Evolutionary conservation across 2,797 vertebrate genomes (phyloP).

Genomic region (Pelodytes ibericus): DNA sequence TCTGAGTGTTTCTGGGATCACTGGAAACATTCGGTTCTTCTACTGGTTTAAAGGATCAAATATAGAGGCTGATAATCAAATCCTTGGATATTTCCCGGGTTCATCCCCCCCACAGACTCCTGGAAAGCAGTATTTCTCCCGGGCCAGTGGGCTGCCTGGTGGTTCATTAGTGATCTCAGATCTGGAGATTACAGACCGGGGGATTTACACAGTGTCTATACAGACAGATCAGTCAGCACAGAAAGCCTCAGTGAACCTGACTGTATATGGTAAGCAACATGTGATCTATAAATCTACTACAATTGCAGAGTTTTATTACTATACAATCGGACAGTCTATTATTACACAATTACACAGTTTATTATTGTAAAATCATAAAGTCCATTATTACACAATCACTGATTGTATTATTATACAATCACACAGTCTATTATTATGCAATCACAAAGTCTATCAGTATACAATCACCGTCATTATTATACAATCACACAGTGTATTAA

Average conservation of each 20-base stretch:
- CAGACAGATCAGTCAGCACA: slow-evolving; percentile 7
- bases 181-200: slow-evolving; percentile 5
- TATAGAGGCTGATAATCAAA: background rate
- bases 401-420: too few relatives aligned
- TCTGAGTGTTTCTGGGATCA: slow-evolving; percentile 25
- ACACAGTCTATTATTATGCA: too few relatives aligned
- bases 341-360: too few relatives aligned
- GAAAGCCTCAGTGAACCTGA: background rate
- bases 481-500: too few relatives aligned
- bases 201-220: slow-evolving; percentile 27
- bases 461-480: too few relatives aligned
- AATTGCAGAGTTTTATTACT: background rate
- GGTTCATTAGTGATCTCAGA: slow-evolving; percentile 30
- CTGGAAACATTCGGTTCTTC: background rate
- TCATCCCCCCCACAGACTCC: background rate
- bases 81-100: background rate
- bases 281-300: background rate
- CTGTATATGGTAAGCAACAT: slow-evolving; percentile 12
- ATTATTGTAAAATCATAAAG: too few relatives aligned
- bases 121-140: background rate
- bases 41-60: slow-evolving; percentile 34
- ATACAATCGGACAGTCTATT: too few relatives aligned
- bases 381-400: too few relatives aligned
- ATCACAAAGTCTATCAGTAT: too few relatives aligned
- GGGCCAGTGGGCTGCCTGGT: slow-evolving; percentile 10